Base-by-base conservation (phyloP, 2,888 invertebrate species). In the Amphipoea lucens region DNA sequence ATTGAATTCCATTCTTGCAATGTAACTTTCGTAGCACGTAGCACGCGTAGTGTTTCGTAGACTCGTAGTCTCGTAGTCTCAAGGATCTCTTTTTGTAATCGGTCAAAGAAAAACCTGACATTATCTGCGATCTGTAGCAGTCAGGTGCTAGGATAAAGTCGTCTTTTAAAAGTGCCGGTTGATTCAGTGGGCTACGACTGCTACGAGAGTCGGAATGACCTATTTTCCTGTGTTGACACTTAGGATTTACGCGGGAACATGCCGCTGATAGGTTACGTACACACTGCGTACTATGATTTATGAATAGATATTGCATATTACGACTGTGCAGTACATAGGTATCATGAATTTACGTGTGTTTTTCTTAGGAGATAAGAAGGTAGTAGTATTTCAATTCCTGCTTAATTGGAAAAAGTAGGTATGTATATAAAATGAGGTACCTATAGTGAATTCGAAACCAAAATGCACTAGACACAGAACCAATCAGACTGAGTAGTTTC, bases 151-250 rank as follows among this genome's bases (percentile, higher is more conserved):
- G 67, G 66, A 74, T 69, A 74, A 83, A 76, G 70, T 86, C 66
- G 23, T 77, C 14, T 79, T 74, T 57, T 69, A 57, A 76, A 70
- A 76, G 62, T 73, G 65, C 84, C 68, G n/a, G 79, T 72, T 68
- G 62, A 70, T 65, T 54, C 79, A 81, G 69, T 71, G 48, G 68
- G 70, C 54, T 73, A 72, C 57, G 17, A 17, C 57, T 40, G 79
- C 81, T 66, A 66, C 72, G 51, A 74, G 68, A 67, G 51, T 54
- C 20, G 54, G 71, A 69, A 73, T 78, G 83, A 78, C 84, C 83
- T 73, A 86, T 82, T 74, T 84, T 85, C 76, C 72, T 66, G 36
- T 82, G 84, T 84, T 82, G 83, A 75, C 65, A 76, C 54, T 77
- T 82, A 14, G 54, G 77, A 86, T 77, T 82, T 73, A 66, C 74